Evolutionary conservation across 2,113 vertebrate species (phyloP), one percentile per base, ranked within the genome.

Genomic region (Corvus moneduloides): DNA sequence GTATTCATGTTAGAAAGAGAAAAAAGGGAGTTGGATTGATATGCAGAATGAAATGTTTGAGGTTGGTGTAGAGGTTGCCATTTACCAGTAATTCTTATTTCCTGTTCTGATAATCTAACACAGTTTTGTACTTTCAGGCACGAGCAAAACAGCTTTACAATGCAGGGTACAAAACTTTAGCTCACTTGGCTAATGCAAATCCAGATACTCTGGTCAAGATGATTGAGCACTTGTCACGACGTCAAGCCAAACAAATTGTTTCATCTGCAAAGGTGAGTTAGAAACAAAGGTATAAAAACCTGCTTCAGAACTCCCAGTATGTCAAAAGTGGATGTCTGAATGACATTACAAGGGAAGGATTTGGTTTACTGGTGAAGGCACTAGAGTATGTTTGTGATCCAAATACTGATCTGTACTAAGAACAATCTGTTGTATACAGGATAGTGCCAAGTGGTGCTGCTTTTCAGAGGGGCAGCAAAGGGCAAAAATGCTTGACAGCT

Each of bases 131-230:
- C 72, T 95, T 96, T 41, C 95, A 99, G 99, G 97, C 98, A n/a
- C 97, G 99, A 96, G 99, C 99, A 5, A 99, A 98, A 87, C 99
- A 99, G 92, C 98, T 99, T 51, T 98, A 98, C 67, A 98, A 83
- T 24, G 98, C 98, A 19, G 99, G 99, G 16, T 99, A 99, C 84
- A 99, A 97, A 96, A 99, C 98, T 11, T 92, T 99, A 80, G 91
- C 95, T 18, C 98, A 99, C 94, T 97, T 99, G 92, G 99, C 99
- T 30, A 99, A 99, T 79, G 99, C 99, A 9, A 94, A 98, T 94
- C 98, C 99, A 21, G 97, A 98, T 4, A 90, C 97, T 30, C 97
- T 99, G 63, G 96, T 98, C 87, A 98, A 73, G 89, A 95, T 76
- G 3, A 96, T 99, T 35, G 98, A 98, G 74, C 98, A 98, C 96